These are phyloP conservation scores for Psettodes erumei DNA, from an alignment of 2,113 vertebrate species.

Conservation along the genomic window DNA sequence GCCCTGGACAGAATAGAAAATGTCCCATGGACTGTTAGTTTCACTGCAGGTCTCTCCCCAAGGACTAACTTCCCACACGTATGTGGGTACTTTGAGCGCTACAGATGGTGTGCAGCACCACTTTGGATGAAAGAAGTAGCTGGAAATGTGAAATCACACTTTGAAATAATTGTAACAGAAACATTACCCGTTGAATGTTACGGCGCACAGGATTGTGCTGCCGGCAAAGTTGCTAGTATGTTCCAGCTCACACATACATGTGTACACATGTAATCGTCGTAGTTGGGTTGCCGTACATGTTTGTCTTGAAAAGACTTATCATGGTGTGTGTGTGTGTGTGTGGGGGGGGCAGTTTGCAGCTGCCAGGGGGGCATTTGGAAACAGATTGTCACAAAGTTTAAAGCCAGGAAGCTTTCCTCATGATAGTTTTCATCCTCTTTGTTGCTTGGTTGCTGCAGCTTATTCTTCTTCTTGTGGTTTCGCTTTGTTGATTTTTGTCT, in stretches of 20 bases:
- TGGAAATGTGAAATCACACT: constrained; percentile 32
- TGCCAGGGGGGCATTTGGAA: constrained; percentile 3
- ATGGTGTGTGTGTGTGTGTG: no score
- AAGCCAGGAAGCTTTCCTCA: background rate
- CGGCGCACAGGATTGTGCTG: background rate
- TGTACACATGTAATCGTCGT: background rate
- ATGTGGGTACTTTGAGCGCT: constrained; percentile 1
- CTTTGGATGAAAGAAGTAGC: background rate
- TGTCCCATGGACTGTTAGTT: background rate
- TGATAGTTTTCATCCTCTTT: background rate
- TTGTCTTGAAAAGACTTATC: background rate
- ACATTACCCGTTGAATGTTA: background rate
- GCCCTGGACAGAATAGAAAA: background rate
- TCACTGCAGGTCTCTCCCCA: background rate
- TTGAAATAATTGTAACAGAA: constrained; percentile 1
- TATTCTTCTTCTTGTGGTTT: no score
- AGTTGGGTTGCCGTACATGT: background rate
- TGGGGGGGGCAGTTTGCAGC: background rate
- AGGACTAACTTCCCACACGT: background rate
- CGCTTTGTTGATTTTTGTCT: background rate
- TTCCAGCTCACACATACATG: background rate
- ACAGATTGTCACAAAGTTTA: background rate
- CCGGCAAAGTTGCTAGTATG: no score
- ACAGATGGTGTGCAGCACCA: constrained; percentile 31
- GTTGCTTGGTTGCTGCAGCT: background rate